Conservation (phyloP, 2,888 invertebrate genomes). For the Odontocolon sp. region DNA sequence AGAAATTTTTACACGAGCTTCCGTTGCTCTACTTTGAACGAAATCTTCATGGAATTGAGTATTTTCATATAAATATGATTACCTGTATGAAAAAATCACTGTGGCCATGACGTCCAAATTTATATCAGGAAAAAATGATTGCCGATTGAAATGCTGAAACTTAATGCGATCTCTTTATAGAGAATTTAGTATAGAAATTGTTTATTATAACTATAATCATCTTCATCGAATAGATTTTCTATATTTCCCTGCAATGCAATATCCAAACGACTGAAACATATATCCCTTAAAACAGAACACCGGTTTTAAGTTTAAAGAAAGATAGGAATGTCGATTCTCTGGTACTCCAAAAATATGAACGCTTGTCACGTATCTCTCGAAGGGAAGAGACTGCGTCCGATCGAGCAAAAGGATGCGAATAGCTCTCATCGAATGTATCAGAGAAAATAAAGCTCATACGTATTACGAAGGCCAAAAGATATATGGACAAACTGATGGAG, state of each 20-base stretch:
- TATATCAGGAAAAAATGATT: too few relatives aligned
- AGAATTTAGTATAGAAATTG: background rate
- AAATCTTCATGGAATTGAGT: constrained; percentile 28
- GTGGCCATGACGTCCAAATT: background rate
- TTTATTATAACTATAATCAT: background rate
- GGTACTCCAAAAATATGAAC: constrained; percentile 45
- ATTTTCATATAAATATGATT: constrained; percentile 15
- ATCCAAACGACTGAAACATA: too few relatives aligned
- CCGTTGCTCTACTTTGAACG: constrained; percentile 1
- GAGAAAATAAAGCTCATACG: too few relatives aligned
- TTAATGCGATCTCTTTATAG: background rate
- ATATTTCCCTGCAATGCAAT: constrained; percentile 28
- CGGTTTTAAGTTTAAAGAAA: constrained; percentile 31
- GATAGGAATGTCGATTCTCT: constrained; percentile 45
- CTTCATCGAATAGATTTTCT: constrained; percentile 1
- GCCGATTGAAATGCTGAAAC: too few relatives aligned
- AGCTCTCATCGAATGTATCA: constrained; percentile 22
- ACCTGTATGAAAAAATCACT: constrained; percentile 13
- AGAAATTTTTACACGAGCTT: constrained; percentile 68
- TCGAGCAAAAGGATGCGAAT: constrained; percentile 36
- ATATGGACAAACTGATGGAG: background rate
- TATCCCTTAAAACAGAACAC: constrained; percentile 20
- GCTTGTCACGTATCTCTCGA: constrained; percentile 47
- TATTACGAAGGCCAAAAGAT: background rate
- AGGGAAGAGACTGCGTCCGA: constrained; percentile 39